Percentiles rank a stretch among this genome's conserved stretches.
These are phyloP conservation scores for Synergus itoensis DNA, from an alignment of 2,888 invertebrate genomes.

Conservation along the genomic window DNA sequence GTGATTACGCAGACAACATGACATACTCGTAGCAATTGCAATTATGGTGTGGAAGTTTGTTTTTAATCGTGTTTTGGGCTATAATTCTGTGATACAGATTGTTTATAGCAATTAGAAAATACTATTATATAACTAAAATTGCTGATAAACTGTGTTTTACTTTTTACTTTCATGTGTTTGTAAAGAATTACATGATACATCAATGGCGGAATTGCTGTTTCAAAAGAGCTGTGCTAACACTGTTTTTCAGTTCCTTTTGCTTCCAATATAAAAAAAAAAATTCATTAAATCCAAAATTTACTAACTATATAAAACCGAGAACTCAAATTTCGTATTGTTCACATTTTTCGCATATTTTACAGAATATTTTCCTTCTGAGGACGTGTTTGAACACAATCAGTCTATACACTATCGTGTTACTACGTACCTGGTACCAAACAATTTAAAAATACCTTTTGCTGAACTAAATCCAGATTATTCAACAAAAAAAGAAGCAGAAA, in stretches of 20 bases:
- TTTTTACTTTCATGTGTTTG: too few species aligned
- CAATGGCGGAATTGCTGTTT: background rate
- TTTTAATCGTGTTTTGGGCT: background rate
- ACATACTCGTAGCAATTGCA: background rate
- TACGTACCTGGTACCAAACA: slow-evolving; percentile 3
- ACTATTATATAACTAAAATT: background rate
- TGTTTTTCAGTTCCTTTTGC: too few species aligned
- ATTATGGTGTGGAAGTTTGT: background rate
- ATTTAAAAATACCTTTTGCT: background rate
- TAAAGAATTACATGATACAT: too few species aligned
- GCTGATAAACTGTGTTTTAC: too few species aligned
- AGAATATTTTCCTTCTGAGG: background rate
- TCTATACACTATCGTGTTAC: background rate
- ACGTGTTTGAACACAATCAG: background rate
- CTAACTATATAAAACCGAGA: background rate
- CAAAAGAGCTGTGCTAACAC: background rate
- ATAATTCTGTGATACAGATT: background rate
- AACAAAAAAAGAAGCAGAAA: too few species aligned
- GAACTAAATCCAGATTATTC: too few species aligned
- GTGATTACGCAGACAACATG: background rate
- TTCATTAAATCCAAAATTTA: background rate
- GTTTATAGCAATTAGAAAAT: too few species aligned
- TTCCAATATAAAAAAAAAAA: too few species aligned
- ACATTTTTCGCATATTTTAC: background rate
- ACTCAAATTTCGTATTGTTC: background rate